Evolutionary conservation across 2,797 vertebrate species (phyloP).

Genomic region (Tympanoctomys barrerae): DNA sequence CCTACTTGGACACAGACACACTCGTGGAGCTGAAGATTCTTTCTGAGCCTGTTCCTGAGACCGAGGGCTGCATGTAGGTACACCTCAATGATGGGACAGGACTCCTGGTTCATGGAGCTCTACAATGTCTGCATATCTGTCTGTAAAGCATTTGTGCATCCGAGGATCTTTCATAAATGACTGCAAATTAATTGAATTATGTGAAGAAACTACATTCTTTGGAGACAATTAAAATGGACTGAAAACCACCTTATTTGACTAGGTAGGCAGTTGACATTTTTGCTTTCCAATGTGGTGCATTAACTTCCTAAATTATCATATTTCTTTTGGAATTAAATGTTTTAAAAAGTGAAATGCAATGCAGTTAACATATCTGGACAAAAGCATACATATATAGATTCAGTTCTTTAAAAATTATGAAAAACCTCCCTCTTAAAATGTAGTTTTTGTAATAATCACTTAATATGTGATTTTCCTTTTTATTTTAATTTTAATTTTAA

Average conservation of each 20-base stretch:
- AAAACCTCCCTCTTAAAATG: background rate
- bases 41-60: background rate
- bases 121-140: background rate
- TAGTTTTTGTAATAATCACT: background rate
- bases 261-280: background rate
- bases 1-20: background rate
- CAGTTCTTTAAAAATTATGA: background rate
- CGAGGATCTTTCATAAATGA: background rate
- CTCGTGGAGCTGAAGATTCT: constrained; percentile 2
- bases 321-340: constrained; percentile 22
- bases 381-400: background rate
- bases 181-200: background rate
- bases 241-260: background rate
- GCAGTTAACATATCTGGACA: background rate
- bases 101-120: background rate
- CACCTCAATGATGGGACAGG: background rate
- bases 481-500: too few species aligned
- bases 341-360: constrained; percentile 7
- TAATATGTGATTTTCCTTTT: constrained; percentile 45
- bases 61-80: background rate
- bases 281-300: background rate
- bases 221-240: background rate
- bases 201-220: background rate
- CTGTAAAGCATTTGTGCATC: constrained; percentile 17
- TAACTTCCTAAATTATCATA: background rate